phyloP scores from a whole-genome alignment of 2,113 vertebrate genomes.

The Heliornis fulica region DNA sequence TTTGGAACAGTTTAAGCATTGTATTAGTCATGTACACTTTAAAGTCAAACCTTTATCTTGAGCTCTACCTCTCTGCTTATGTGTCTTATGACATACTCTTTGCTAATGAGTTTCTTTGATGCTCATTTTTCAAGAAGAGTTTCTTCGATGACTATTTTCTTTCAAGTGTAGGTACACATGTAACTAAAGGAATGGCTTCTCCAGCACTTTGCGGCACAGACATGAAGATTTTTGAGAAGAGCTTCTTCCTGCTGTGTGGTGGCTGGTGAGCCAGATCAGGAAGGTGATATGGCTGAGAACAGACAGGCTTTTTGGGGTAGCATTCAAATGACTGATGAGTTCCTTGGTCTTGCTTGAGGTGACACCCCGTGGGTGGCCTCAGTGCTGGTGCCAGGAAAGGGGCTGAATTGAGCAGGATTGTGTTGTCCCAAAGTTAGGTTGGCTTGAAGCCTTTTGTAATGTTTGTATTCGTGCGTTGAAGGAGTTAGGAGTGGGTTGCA shows the following conservation, averaged over 20 bases:
- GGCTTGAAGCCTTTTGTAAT: background rate
- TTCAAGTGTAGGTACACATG: background rate
- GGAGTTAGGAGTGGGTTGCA: background rate
- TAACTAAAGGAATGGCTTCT: background rate
- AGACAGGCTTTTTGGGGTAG: background rate
- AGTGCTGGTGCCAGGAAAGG: background rate
- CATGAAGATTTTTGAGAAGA: background rate
- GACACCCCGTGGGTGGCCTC: background rate
- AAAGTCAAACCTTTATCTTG: background rate
- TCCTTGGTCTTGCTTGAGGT: background rate
- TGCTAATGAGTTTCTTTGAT: background rate
- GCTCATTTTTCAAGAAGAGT: too few relatives aligned
- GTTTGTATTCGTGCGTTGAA: background rate
- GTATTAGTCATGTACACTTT: background rate
- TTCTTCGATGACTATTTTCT: background rate
- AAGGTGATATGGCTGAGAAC: background rate
- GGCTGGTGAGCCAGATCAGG: background rate
- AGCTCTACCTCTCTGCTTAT: background rate
- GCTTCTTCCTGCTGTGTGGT: background rate
- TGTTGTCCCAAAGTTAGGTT: background rate
- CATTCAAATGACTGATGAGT: background rate
- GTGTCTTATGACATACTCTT: background rate
- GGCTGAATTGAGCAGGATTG: background rate
- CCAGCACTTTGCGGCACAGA: background rate
- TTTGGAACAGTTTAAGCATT: background rate